Percentiles rank a stretch among this genome's conserved stretches.
These are phyloP conservation scores for Pocillopora damicornis DNA, from an alignment of 64 coral and sea anemone genomes.

Conservation along the genomic window DNA sequence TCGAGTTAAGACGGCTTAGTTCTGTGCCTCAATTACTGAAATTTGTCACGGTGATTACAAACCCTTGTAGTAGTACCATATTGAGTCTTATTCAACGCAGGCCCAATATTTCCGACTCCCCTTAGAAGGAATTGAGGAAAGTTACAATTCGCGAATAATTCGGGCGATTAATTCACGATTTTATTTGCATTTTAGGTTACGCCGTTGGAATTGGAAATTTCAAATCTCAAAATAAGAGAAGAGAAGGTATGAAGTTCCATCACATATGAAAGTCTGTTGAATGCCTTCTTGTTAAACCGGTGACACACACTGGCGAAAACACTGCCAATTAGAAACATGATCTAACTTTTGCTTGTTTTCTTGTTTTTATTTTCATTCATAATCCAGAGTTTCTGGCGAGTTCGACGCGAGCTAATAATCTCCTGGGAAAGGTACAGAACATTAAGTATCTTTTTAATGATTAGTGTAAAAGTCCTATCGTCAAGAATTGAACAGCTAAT, in stretches of 20 bases:
- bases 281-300: neutral
- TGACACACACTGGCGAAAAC: neutral
- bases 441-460: neutral
- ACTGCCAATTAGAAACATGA: too few relatives aligned
- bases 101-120: too few relatives aligned
- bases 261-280: neutral
- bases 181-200: neutral
- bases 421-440: conserved; percentile 44
- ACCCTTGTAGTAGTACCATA: too few relatives aligned
- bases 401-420: conserved; percentile 14
- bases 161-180: too few relatives aligned
- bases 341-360: neutral
- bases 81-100: too few relatives aligned
- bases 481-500: too few relatives aligned
- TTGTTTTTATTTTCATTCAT: neutral
- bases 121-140: too few relatives aligned
- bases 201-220: conserved; percentile 30
- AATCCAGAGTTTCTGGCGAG: conserved; percentile 38
- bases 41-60: too few relatives aligned
- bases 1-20: too few relatives aligned
- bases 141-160: too few relatives aligned
- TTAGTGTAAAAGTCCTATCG: neutral
- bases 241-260: neutral
- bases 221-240: neutral
- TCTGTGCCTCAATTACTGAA: too few relatives aligned